Base-by-base conservation (phyloP, 2,797 vertebrate genomes). In the Oreochromis grahami region DNA sequence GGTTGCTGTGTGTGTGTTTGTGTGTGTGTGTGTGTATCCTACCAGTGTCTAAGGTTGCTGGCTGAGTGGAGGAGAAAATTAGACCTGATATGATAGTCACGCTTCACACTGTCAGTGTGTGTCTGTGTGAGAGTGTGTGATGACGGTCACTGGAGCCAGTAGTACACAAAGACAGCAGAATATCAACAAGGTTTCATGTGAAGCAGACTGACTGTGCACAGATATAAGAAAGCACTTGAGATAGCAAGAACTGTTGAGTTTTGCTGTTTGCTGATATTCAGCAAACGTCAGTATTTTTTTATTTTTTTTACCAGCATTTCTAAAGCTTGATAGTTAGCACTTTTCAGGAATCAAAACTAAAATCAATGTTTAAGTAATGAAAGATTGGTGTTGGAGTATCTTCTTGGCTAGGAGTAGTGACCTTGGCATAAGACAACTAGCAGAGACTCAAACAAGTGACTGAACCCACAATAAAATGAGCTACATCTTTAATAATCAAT, bases 41-140 rank as follows among this genome's bases (percentile, higher is more conserved):
- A 63, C 76, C 81, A 86, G 81, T 91, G 88, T 91, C 86, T 92
- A 83, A 86, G 91, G 90, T 92, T 94, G 93, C 93, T 93, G 95
- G 94, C 93, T 94, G 95, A 95, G 94, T 95, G 95, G 96, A 96
- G 96, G 95, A 94, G 96, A 96, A 97, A 97, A 97, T 97, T 96
- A 96, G 95, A 93, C 91, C 88, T 93, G 94, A 95, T 96, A 95
- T 96, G 95, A 96, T 96, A 96, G 95, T 95, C 95, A 96, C 81
- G 92, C 94, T 93, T 93, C 88, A 89, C 86, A 80, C 90, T 89
- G 87, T 90, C 70, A 78, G 7, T 84, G 84, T 84, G 83, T 81
- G 84, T 83, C 77, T 87, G 6, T 56, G 34, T 63, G 86, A 81
- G 68, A n/a, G 86, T 80, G 72, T 87, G 81, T 85, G 84, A 77